Evolutionary conservation across 1,140 invertebrate genomes (phyloP), one percentile per base, ranked within the genome.

Genomic region (Leucophenga varia): DNA sequence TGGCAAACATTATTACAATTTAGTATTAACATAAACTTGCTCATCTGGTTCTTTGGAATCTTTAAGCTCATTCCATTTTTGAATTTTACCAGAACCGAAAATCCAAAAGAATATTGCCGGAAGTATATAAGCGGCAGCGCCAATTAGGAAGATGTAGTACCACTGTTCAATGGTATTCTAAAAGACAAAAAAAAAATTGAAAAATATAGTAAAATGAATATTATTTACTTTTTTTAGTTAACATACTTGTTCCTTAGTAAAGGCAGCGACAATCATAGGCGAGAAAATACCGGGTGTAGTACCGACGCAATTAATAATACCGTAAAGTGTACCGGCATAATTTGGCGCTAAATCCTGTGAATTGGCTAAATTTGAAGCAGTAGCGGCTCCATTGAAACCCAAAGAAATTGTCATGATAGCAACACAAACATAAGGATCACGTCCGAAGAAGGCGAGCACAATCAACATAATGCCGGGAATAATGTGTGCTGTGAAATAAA

Each of bases 351-450:
- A 40, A 52, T 74, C 71, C 52, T 94, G 85, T 50, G 90, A 88
- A 69, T 93, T 93, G 59, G 88, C 85, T 60, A 90, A 80, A 76
- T 84, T 93, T 1, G 90, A 91, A 40, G 90, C 80, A 16, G 89
- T 90, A 0, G 88, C 86, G 31, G 91, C 89, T 0, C 91, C 91
- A 51, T 91, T 91, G 14, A 90, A 81, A 1, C 88, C 85, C 55
- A 93, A 79, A 1, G 90, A 89, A 31, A 87, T 59, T 10, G 87
- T 86, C 47, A 90, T 79, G 54, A 90, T 79, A 2, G 80, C 56
- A 1, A 90, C 81, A 6, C 86, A 84, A 17, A 81, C 55, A 3
- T 77, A 61, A 0, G 80, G 77, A 56, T 88, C 81, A 46, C 86
- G 87, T 6, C 85, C 86, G 12, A 81, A 81, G 36, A 84, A 87